A percentile compares a stretch with the other conserved stretches of the same genome.
These are phyloP conservation scores for Salpingus planirostris DNA, from an alignment of 2,888 invertebrate genomes.

Conservation along the genomic window DNA sequence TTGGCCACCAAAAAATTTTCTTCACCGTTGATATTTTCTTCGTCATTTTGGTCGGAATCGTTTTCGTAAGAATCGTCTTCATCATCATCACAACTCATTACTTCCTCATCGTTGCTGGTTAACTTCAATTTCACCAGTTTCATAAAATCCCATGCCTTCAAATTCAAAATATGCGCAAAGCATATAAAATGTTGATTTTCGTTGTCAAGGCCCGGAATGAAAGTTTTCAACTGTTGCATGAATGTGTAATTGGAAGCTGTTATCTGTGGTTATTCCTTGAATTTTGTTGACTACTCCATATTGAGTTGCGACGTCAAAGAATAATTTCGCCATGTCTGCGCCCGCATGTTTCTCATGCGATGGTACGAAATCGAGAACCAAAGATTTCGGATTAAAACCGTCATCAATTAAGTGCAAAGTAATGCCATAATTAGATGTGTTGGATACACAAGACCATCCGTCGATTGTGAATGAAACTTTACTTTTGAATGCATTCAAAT, in stretches of 20 bases:
- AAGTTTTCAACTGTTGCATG: no score
- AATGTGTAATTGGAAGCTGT: no score
- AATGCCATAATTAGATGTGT: slow-evolving; percentile 18
- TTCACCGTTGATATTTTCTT: no score
- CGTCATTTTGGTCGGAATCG: no score
- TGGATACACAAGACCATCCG: slow-evolving; percentile 19
- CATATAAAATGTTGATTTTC: no score
- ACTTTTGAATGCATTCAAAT: slow-evolving; percentile 12
- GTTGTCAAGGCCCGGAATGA: no score
- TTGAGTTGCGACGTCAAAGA: background rate
- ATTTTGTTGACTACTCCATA: background rate
- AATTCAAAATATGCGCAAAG: no score
- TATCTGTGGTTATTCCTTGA: slow-evolving; percentile 5
- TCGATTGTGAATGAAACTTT: slow-evolving; percentile 21
- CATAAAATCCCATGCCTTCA: no score
- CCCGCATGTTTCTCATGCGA: slow-evolving; percentile 21
- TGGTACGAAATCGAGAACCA: slow-evolving; percentile 20
- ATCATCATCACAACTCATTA: background rate
- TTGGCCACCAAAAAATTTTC: background rate
- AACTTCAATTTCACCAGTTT: background rate
- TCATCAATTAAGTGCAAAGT: slow-evolving; percentile 20
- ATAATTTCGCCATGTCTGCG: slow-evolving; percentile 13
- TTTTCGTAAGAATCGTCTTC: background rate
- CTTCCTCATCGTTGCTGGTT: background rate
- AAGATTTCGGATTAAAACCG: slow-evolving; percentile 17